phyloP scores from a whole-genome alignment of 2,888 invertebrate genomes.

The Caenorhabditis imperialis region DNA sequence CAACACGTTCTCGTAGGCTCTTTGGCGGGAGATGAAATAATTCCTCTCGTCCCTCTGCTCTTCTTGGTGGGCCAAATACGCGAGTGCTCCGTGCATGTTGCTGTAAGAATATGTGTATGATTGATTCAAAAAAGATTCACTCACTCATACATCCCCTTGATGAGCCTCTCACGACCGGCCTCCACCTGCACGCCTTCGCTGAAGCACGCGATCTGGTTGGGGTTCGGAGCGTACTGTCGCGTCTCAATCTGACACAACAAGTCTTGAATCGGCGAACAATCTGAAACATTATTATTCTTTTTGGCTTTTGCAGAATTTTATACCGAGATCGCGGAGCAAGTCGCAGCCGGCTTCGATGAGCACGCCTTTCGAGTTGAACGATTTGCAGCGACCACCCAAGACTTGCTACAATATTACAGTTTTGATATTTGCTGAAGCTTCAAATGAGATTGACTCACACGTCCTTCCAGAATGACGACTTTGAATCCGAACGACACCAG shows the following conservation, averaged over 20 bases:
- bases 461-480: conserved; percentile 74
- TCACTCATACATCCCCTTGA: conserved; percentile 92
- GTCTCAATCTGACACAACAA: conserved; percentile 95
- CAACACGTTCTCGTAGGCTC: conserved; percentile 33
- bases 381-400: conserved; percentile 92
- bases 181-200: background rate
- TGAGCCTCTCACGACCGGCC: conserved; percentile 92
- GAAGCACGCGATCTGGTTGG: conserved; percentile 84
- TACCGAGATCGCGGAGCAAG: conserved; percentile 4
- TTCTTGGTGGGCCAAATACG: background rate
- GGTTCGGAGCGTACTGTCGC: conserved; percentile 88
- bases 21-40: conserved; percentile 24
- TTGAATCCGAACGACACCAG: conserved; percentile 73
- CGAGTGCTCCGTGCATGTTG: background rate
- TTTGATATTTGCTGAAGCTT: background rate
- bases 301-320: background rate
- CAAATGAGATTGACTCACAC: conserved; percentile 14
- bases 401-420: no score
- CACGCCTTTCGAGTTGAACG: conserved; percentile 82
- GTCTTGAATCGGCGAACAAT: conserved; percentile 90
- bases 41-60: conserved; percentile 10
- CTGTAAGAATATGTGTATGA: conserved; percentile 3
- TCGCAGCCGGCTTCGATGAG: conserved; percentile 40
- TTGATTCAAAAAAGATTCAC: no score
- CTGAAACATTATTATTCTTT: conserved; percentile 71